These are phyloP conservation scores for Tragelaphus buxtoni DNA, from an alignment of 2,113 vertebrate genomes.

Conservation along the genomic window DNA sequence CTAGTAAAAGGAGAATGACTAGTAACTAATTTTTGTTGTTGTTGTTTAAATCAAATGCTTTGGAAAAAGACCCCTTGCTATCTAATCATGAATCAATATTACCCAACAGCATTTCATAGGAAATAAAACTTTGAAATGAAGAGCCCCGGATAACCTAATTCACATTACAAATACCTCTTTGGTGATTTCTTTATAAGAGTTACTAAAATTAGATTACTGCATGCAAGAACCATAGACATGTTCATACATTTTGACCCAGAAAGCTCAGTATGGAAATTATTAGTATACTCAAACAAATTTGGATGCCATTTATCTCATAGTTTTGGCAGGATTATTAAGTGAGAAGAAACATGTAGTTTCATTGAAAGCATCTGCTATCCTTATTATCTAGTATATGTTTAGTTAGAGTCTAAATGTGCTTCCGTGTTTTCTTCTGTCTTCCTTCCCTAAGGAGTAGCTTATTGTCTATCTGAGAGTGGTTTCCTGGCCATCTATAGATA, in stretches of 20 bases:
- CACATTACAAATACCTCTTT: not conserved
- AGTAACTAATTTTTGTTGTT: slow-evolving; percentile 26
- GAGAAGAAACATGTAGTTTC: not conserved
- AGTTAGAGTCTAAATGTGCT: not conserved
- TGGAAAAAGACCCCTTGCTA: not conserved
- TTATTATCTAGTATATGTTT: not conserved
- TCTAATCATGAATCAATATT: slow-evolving; percentile 3
- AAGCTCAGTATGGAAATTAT: not conserved
- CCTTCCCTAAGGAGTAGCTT: not conserved
- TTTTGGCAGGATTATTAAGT: not conserved
- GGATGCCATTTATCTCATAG: not conserved
- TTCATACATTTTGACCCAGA: not conserved
- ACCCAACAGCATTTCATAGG: not conserved
- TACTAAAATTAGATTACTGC: not conserved
- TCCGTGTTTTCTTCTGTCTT: not conserved
- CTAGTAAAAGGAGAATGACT: slow-evolving; percentile 49
- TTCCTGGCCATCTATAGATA: not conserved
- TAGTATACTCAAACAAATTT: not conserved
- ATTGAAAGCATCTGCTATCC: not conserved
- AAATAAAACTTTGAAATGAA: not conserved
- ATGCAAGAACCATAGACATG: not conserved
- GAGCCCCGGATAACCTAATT: not conserved
- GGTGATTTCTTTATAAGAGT: not conserved
- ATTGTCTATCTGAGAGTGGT: not conserved
- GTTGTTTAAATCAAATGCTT: slow-evolving; percentile 27